A percentile compares a stretch with the other conserved stretches of the same genome.
phyloP scores from a whole-genome alignment of 2,797 vertebrate genomes.

The Phalanger gymnotis region DNA sequence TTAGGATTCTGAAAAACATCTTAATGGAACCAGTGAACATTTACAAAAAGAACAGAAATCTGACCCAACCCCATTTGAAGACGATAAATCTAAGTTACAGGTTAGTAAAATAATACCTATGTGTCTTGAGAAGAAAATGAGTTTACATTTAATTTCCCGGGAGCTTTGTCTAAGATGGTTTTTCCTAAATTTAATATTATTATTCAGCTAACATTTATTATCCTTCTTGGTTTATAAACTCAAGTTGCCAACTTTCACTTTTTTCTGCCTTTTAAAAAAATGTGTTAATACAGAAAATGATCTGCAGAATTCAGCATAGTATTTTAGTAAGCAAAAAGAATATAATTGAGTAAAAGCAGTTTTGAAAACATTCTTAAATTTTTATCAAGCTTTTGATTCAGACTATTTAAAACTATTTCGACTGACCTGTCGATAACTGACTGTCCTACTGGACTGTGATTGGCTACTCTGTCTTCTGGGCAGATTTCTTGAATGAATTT shows the following conservation, averaged over 20 bases:
- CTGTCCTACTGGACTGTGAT: neutral
- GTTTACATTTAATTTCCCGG: neutral
- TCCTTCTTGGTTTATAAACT: slow-evolving; percentile 3
- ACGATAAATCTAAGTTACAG: slow-evolving; percentile 91
- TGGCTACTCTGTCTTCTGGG: neutral
- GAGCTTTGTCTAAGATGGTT: slow-evolving; percentile 21
- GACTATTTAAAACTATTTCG: neutral
- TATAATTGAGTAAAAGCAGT: neutral
- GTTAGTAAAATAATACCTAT: slow-evolving; percentile 79
- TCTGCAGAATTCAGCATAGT: slow-evolving; percentile 1
- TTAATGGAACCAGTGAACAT: slow-evolving; percentile 82
- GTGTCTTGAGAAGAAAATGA: slow-evolving; percentile 13
- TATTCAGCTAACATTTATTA: slow-evolving; percentile 6
- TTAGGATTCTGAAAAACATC: slow-evolving; percentile 81
- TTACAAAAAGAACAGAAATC: slow-evolving; percentile 81
- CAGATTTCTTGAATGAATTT: neutral
- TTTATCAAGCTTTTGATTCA: neutral
- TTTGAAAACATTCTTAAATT: neutral
- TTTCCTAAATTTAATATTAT: neutral
- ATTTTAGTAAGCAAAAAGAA: slow-evolving; percentile 32
- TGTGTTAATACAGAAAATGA: neutral
- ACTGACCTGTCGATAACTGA: neutral
- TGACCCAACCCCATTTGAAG: slow-evolving; percentile 80
- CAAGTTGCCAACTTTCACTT: slow-evolving; percentile 4
- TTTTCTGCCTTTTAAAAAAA: slow-evolving; percentile 14